A percentile compares a stretch with the other conserved stretches of the same genome.
Evolutionary conservation across 2,113 vertebrate genomes (phyloP).

Genomic region (Megalops atlanticus): DNA sequence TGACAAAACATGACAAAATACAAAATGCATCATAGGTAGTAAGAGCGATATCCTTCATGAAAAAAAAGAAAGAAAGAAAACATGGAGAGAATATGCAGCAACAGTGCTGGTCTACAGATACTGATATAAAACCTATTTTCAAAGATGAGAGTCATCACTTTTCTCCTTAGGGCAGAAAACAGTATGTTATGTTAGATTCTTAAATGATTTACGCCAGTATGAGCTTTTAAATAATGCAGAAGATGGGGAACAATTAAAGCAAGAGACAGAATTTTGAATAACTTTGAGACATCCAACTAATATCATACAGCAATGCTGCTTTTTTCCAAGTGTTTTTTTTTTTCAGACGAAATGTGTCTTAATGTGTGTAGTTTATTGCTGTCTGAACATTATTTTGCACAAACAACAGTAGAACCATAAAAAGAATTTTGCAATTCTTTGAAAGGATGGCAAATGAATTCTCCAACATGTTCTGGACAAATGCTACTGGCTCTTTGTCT

Average conservation of each 20-base stretch:
- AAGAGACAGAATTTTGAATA: conserved; percentile 36
- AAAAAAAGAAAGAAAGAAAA: background rate
- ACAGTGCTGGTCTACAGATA: background rate
- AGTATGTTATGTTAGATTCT: background rate
- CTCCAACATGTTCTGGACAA: background rate
- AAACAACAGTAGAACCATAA: too few species aligned
- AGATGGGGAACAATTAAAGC: conserved; percentile 58
- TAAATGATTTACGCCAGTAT: background rate
- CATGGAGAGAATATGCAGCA: background rate
- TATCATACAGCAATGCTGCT: background rate
- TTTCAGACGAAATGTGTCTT: background rate
- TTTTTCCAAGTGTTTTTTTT: conserved; percentile 3
- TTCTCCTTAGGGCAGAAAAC: background rate
- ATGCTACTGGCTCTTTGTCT: background rate
- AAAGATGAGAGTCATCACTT: background rate
- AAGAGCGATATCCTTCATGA: background rate
- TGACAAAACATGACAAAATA: too few species aligned
- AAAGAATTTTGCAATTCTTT: background rate
- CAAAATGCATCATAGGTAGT: too few species aligned
- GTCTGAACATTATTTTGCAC: background rate
- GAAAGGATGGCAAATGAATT: background rate
- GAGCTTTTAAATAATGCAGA: conserved; percentile 38
- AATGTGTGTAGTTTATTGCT: too few species aligned
- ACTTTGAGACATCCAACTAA: background rate
- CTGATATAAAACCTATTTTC: background rate